Evolutionary conservation across 2,113 vertebrate genomes (phyloP).

Genomic region (Sterrhoptilus dennistouni): DNA sequence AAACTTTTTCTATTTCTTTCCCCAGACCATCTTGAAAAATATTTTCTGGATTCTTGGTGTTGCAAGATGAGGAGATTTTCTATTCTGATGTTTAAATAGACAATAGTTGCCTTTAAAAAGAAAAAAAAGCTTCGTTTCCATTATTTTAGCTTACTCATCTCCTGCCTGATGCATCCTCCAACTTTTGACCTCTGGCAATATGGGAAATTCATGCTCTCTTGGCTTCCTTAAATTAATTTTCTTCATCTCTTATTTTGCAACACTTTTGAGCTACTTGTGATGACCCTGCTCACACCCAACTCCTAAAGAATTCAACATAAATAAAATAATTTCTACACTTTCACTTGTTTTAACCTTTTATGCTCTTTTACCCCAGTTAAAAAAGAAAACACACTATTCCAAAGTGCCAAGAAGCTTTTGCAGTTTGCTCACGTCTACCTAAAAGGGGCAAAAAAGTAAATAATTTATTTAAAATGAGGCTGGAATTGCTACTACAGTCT

Average conservation of each 20-base stretch:
- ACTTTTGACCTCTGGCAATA: neutral
- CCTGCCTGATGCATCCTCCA: neutral
- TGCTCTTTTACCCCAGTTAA: neutral
- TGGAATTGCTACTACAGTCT: neutral
- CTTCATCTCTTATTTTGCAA: neutral
- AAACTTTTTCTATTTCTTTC: neutral
- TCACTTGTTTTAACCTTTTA: neutral
- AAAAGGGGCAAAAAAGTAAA: neutral
- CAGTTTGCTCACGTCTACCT: neutral
- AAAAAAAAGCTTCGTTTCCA: neutral
- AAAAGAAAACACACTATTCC: neutral
- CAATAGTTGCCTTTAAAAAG: neutral
- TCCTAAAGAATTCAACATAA: neutral
- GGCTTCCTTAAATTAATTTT: neutral
- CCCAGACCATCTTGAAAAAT: neutral
- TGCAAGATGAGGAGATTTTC: neutral
- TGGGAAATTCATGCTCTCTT: accelerated
- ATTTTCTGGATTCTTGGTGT: neutral
- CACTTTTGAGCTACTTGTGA: neutral
- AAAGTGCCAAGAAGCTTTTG: neutral
- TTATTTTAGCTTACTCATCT: neutral
- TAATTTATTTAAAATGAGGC: neutral
- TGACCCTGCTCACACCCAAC: too few relatives aligned
- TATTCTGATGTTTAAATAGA: neutral
- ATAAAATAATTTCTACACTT: neutral